Conservation (phyloP, 64 coral and sea anemone genomes). For the Dendrophyllia cribrosa region DNA sequence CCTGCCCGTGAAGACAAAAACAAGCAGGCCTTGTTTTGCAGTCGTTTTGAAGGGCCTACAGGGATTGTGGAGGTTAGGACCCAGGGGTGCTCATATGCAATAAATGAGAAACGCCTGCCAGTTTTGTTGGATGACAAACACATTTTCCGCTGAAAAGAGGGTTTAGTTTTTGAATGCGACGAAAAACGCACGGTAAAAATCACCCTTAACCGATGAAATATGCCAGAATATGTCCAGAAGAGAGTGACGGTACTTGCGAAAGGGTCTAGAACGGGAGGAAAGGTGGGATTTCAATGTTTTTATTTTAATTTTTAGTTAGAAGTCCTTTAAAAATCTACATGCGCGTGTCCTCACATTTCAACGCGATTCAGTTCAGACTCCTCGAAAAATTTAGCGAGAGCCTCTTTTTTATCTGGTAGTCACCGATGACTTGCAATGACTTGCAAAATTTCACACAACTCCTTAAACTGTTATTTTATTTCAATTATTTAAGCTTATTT, state of each 20-base stretch:
- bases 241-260: constrained; percentile 29
- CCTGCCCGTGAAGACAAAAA: not conserved
- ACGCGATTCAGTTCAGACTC: not conserved
- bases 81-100: not conserved
- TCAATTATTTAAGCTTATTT: too few species aligned
- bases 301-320: not conserved
- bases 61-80: not conserved
- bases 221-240: constrained; percentile 9
- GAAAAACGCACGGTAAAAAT: not conserved
- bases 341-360: not conserved
- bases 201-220: not conserved
- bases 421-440: too few species aligned
- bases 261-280: not conserved
- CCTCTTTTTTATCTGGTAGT: too few species aligned
- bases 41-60: not conserved
- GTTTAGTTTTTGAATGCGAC: not conserved
- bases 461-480: too few species aligned
- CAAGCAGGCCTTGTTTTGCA: not conserved
- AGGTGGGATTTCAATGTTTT: not conserved
- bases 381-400: too few species aligned
- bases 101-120: not conserved
- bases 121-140: not conserved
- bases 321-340: not conserved
- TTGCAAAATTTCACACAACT: too few species aligned
- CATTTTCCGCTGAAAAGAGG: not conserved